Conservation (phyloP, 2,113 vertebrate genomes). For the Cheirogaleus medius region DNA sequence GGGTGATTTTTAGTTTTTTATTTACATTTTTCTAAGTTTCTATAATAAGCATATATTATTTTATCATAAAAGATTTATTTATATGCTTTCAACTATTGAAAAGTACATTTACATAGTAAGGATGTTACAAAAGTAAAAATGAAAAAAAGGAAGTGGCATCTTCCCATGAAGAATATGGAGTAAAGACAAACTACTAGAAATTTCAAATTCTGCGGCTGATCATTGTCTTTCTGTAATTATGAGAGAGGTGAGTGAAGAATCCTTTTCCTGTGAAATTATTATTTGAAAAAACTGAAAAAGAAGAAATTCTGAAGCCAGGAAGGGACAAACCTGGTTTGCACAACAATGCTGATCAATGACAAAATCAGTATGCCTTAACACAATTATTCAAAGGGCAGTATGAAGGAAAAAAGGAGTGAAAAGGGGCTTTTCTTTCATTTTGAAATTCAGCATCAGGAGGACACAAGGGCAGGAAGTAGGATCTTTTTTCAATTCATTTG, state of each 20-base stretch:
- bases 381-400: background rate
- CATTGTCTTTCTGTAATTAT: background rate
- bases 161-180: background rate
- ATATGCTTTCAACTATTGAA: background rate
- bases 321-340: background rate
- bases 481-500: constrained; percentile 66
- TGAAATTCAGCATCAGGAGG: constrained; percentile 62
- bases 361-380: background rate
- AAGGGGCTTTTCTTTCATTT: constrained; percentile 67
- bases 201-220: background rate
- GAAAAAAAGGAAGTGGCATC: background rate
- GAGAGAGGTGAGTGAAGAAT: background rate
- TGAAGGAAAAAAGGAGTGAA: background rate
- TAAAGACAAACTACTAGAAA: background rate
- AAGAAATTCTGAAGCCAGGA: background rate
- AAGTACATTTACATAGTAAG: constrained; percentile 34
- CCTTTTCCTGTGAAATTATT: constrained; percentile 1
- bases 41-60: background rate
- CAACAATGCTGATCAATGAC: background rate
- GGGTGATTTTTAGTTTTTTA: constrained; percentile 28
- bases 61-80: constrained; percentile 38
- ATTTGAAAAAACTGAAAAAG: background rate
- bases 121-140: background rate
- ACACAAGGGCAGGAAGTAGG: constrained; percentile 64
- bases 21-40: constrained; percentile 52